These are phyloP conservation scores for Catamblyrhynchus diadema DNA, from an alignment of 2,797 vertebrate species.

Conservation along the genomic window DNA sequence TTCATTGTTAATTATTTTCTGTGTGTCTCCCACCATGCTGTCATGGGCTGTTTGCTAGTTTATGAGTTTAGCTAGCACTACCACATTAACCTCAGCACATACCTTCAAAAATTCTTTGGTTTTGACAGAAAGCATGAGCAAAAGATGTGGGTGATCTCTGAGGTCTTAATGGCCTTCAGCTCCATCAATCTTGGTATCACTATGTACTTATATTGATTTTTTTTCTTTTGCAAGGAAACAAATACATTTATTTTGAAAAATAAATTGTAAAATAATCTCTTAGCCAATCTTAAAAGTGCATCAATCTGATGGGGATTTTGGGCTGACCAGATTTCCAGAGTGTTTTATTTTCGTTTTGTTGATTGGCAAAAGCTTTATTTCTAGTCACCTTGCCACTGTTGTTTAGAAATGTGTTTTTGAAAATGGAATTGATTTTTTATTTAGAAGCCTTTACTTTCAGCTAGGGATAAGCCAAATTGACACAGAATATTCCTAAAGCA, in stretches of 20 bases:
- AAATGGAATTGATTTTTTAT: constrained; percentile 73
- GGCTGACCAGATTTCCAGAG: not conserved
- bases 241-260: not conserved
- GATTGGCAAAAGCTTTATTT: constrained; percentile 43
- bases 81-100: accelerated
- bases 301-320: not conserved
- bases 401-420: constrained; percentile 56
- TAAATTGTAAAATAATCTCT: not conserved
- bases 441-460: constrained; percentile 59
- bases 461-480: constrained; percentile 61
- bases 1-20: not conserved
- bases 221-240: not conserved
- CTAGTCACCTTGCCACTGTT: constrained; percentile 41
- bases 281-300: not conserved
- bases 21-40: not conserved
- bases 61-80: not conserved
- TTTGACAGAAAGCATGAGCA: not conserved
- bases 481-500: constrained; percentile 69
- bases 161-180: not conserved
- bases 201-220: not conserved
- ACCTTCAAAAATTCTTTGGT: not conserved
- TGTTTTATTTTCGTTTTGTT: constrained; percentile 1
- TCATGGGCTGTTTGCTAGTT: not conserved
- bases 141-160: not conserved
- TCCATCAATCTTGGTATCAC: not conserved